Percentiles rank a stretch among this genome's conserved stretches.
phyloP scores from a whole-genome alignment of 2,888 invertebrate genomes.

The Lithophane leautieri region DNA sequence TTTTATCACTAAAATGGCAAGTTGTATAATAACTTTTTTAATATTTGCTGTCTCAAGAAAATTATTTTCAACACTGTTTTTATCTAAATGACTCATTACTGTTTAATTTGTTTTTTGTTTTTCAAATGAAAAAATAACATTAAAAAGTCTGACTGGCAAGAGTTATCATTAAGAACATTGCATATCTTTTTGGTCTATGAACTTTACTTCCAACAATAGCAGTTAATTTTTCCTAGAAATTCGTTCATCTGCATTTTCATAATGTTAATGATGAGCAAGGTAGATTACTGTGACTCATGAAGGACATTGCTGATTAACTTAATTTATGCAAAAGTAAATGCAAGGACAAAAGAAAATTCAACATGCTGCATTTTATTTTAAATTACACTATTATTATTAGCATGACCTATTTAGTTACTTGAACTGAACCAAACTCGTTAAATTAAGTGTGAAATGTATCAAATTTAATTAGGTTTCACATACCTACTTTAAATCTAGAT shows the following conservation, averaged over 20 bases:
- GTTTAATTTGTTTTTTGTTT: constrained; percentile 25
- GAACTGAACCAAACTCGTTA: no score
- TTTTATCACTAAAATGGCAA: no score
- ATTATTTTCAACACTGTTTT: constrained; percentile 17
- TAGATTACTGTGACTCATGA: constrained; percentile 31
- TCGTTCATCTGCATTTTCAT: constrained; percentile 13
- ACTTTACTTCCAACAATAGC: constrained; percentile 6
- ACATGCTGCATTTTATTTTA: neutral
- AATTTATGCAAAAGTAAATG: constrained; percentile 29
- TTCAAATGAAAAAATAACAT: constrained; percentile 10
- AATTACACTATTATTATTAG: neutral
- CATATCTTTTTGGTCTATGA: constrained; percentile 18
- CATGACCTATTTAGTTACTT: neutral
- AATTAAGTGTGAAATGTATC: constrained; percentile 17
- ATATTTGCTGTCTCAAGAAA: neutral
- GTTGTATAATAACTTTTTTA: neutral
- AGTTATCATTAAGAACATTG: neutral
- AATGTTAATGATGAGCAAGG: constrained; percentile 14
- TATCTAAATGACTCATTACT: constrained; percentile 12
- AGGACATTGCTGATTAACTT: constrained; percentile 32
- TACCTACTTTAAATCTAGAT: constrained; percentile 15
- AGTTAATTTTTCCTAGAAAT: neutral
- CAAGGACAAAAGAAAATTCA: constrained; percentile 7
- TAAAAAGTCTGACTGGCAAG: neutral
- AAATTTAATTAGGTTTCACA: constrained; percentile 24